Evolutionary conservation across 2,113 vertebrate species (phyloP), one percentile per base, ranked within the genome.

Genomic region (Brienomyrus brachyistius): DNA sequence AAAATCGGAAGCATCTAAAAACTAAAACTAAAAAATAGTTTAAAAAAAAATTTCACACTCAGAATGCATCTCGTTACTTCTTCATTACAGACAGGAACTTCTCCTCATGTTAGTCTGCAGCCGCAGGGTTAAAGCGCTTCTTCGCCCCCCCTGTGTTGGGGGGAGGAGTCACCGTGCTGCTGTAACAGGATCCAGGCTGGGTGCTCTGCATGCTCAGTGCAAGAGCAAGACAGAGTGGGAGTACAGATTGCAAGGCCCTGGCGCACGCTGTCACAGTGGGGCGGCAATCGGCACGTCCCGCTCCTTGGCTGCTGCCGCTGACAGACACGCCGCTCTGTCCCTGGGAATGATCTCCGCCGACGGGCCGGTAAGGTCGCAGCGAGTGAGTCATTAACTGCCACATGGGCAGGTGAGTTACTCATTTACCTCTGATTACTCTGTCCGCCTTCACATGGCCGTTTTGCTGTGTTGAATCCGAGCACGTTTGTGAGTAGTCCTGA

Each of bases 341-440:
- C 88, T 88, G 88, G 88, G 47, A 13, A 80, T 48, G 27, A 88
- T 56, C 82, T 56, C 82, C 2, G 11, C 35, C 9, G 23, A 86
- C 50, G 89, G 35, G 15, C 74, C 19, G 74, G 40, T 17, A n/a
- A 80, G 35, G 74, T 80, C 91, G 88, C 92, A 90, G 87, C 90
- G 87, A 51, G 74, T 74, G 86, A 90, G 90, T 77, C 90, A 92
- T 94, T 94, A 93, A 93, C 92, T 90, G 92, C 89, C 87, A 51
- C 88, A 88, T 91, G 88, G 88, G 66, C n/a, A 86, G 80, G 88
- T 92, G 91, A 94, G 94, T 94, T 92, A 95, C 94, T 95, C 91
- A 95, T 93, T 91, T 9, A 51, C 77, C 82, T 54, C 48, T 88
- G 43, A 85, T 66, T 45, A 31, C 88, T 88, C 17, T 27, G 5